These are phyloP conservation scores for Panulirus ornatus DNA, from an alignment of 1,140 invertebrate genomes.

Conservation along the genomic window DNA sequence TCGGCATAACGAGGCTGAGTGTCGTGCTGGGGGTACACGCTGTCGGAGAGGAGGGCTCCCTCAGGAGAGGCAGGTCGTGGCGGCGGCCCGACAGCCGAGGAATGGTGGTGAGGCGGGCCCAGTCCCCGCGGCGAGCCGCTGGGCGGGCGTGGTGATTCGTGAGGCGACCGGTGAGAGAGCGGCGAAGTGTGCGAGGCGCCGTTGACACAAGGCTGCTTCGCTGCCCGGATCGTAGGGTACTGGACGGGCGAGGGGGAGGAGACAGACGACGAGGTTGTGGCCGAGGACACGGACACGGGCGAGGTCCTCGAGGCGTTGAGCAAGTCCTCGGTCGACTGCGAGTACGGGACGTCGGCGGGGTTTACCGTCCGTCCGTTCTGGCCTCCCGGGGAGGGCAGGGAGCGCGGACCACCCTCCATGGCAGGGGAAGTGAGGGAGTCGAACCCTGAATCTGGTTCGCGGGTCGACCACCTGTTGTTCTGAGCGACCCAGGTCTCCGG, in stretches of 20 bases:
- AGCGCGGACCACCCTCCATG: constrained; percentile 37
- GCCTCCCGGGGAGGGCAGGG: constrained; percentile 30
- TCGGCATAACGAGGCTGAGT: constrained; percentile 62
- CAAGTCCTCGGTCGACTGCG: constrained; percentile 68
- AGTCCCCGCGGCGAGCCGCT: constrained; percentile 34
- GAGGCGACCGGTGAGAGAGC: background rate
- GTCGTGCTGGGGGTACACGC: constrained; percentile 65
- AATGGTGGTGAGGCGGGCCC: constrained; percentile 40
- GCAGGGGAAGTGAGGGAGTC: constrained; percentile 59
- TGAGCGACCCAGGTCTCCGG: constrained; percentile 8
- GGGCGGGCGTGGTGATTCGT: constrained; percentile 8
- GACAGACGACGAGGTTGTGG: constrained; percentile 16
- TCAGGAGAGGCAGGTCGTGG: constrained; percentile 45
- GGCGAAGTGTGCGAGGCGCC: constrained; percentile 29
- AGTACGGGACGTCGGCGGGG: constrained; percentile 11
- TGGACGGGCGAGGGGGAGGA: constrained; percentile 44
- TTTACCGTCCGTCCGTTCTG: background rate
- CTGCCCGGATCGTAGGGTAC: constrained; percentile 61
- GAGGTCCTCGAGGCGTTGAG: constrained; percentile 63
- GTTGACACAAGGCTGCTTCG: constrained; percentile 53
- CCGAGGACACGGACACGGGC: constrained; percentile 47
- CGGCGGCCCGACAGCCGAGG: constrained; percentile 14
- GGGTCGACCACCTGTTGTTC: constrained; percentile 49
- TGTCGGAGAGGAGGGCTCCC: constrained; percentile 58
- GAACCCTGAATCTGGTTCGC: constrained; percentile 72